Evolutionary conservation across 2,888 invertebrate species (phyloP), one percentile per base, ranked within the genome.

Genomic region (Eilema depressum): DNA sequence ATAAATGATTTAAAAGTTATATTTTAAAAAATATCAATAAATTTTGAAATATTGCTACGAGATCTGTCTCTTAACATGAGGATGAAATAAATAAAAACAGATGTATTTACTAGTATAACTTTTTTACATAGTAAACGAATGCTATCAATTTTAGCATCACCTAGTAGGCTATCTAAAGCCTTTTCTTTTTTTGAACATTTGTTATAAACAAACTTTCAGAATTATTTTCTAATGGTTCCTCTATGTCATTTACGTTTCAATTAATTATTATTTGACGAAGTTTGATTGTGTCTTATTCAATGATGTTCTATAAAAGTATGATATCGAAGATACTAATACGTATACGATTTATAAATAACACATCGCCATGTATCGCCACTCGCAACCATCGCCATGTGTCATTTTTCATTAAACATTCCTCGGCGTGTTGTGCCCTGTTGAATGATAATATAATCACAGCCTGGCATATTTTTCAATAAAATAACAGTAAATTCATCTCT

Each of bases 361-460:
- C n/a, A 20, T 20, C 20, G 47, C 20, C 47, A 47, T 47, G 47
- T 47, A 47, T 20, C 20, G 53, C 53, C 53, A 53, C n/a, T n/a
- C 53, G 20, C 53, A 53, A 53, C n/a, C 53, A 53, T n/a, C n/a
- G 10, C 53, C 53, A n/a, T n/a, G n/a, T 53, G 53, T 53, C 53
- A 53, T n/a, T 53, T n/a, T 53, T 53, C 53, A 53, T 53, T 53
- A 53, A 53, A 53, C 5, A 53, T n/a, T 53, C 53, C 53, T 53
- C 53, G 10, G 8, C n/a, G 53, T 53, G n/a, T 20, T 47, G 47
- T 47, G 7, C 41, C 41, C 41, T 41, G 41, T 41, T 41, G 17
- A 41, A 41, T 3, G 14, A 41, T 3, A 47, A 20, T 20, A 41
- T 3, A 47, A 20, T 20, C 47, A 20, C 20, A 20, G 47, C 3